Conservation (phyloP, 1,140 invertebrate species). For the Drosophila saltans region DNA sequence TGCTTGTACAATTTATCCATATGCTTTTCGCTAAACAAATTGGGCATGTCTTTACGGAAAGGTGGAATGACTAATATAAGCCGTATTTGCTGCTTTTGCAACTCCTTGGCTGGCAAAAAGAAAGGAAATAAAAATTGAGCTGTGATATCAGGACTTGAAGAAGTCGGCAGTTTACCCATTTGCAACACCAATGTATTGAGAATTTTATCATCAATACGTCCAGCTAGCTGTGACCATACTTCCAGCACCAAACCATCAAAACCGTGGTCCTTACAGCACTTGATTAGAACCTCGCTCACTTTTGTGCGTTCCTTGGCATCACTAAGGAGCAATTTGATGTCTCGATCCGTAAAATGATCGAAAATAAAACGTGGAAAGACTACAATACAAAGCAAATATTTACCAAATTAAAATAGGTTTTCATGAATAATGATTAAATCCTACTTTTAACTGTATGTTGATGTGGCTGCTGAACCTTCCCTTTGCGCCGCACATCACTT, state of each 20-base stretch:
- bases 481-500: constrained; percentile 86
- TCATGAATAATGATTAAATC: not conserved
- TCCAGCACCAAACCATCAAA: constrained; percentile 96
- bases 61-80: constrained; percentile 94
- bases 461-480: constrained; percentile 84
- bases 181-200: constrained; percentile 86
- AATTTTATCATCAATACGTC: constrained; percentile 86
- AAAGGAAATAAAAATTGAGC: not conserved
- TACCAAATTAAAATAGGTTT: not conserved
- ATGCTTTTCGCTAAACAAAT: constrained; percentile 90
- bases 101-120: constrained; percentile 53
- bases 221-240: constrained; percentile 92
- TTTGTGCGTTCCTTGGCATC: constrained; percentile 85
- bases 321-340: constrained; percentile 87
- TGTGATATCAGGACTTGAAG: not conserved
- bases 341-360: constrained; percentile 90
- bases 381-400: constrained; percentile 60
- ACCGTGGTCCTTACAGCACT: constrained; percentile 86
- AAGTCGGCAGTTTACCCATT: constrained; percentile 84
- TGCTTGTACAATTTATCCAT: constrained; percentile 90
- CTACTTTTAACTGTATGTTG: constrained; percentile 61
- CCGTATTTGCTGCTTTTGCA: constrained; percentile 84
- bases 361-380: constrained; percentile 94
- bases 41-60: constrained; percentile 86
- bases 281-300: constrained; percentile 86